These are phyloP conservation scores for Ahaetulla prasina DNA, from an alignment of 2,113 vertebrate genomes.

Conservation along the genomic window DNA sequence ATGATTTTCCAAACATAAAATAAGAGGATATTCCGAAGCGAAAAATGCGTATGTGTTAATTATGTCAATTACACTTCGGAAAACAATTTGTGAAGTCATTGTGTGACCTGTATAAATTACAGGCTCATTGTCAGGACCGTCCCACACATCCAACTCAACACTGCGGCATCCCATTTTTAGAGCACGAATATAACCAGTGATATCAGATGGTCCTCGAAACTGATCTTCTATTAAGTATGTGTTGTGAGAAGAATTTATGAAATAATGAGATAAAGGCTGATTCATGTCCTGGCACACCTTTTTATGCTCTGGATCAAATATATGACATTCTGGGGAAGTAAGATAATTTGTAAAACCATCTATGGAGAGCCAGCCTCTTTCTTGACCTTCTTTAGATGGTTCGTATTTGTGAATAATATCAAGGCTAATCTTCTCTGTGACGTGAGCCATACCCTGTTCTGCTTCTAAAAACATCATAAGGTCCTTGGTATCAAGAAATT, in stretches of 20 bases:
- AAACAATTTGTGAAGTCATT: conserved; percentile 95
- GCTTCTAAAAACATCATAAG: conserved; percentile 99
- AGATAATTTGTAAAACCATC: conserved; percentile 97
- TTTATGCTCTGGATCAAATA: conserved; percentile 97
- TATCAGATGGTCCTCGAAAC: conserved; percentile 96
- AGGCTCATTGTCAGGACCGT: conserved; percentile 93
- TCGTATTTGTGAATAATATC: conserved; percentile 92
- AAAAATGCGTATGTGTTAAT: conserved; percentile 95
- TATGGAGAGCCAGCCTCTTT: conserved; percentile 90
- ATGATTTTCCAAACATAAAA: conserved; percentile 95
- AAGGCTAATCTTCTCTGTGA: conserved; percentile 91
- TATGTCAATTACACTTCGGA: conserved; percentile 89
- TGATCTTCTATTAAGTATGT: conserved; percentile 98
- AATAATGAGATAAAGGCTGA: conserved; percentile 95
- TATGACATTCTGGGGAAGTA: conserved; percentile 92
- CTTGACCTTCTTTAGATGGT: conserved; percentile 88
- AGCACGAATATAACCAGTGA: conserved; percentile 94
- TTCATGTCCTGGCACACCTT: conserved; percentile 96
- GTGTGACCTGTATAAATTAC: conserved; percentile 96
- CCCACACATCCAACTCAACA: conserved; percentile 95
- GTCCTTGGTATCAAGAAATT: conserved; percentile 94
- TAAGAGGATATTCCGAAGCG: conserved; percentile 90
- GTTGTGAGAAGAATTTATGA: conserved; percentile 96
- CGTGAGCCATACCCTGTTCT: conserved; percentile 94
- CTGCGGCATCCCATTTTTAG: conserved; percentile 97